phyloP scores from a whole-genome alignment of 2,797 vertebrate species.

The Bryconaethiops microstoma region DNA sequence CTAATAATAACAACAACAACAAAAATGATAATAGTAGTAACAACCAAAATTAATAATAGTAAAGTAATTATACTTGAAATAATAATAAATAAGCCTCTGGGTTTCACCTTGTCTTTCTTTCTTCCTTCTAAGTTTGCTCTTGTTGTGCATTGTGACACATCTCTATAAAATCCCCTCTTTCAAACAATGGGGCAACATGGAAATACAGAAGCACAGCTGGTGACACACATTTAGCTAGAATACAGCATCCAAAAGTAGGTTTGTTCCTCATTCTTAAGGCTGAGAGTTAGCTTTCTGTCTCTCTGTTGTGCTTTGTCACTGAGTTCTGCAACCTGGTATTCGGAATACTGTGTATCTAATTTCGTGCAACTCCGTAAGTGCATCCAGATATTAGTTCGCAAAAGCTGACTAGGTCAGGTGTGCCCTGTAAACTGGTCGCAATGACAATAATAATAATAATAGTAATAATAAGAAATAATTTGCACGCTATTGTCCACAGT shows the following conservation, averaged over 20 bases:
- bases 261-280: conserved; percentile 42
- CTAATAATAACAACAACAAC: not conserved
- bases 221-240: conserved; percentile 5
- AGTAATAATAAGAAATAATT: not conserved
- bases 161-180: conserved; percentile 8
- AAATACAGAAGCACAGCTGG: conserved; percentile 8
- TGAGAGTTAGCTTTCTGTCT: conserved; percentile 14
- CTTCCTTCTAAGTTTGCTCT: not conserved
- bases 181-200: not conserved
- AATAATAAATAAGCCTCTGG: too few species aligned
- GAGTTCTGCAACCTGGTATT: conserved; percentile 6
- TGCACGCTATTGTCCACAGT: not conserved
- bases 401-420: not conserved
- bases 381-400: not conserved
- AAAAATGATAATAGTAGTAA: too few species aligned
- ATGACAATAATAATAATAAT: not conserved
- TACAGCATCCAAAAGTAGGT: conserved; percentile 2
- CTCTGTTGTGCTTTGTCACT: conserved; percentile 33
- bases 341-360: not conserved
- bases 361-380: conserved; percentile 16
- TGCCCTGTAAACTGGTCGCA: not conserved
- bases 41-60: too few species aligned
- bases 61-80: too few species aligned
- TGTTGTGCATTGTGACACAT: not conserved
- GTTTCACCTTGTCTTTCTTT: not conserved